Evolutionary conservation across 1,140 invertebrate genomes (phyloP), one percentile per base, ranked within the genome.

Genomic region (Atta colombica): DNA sequence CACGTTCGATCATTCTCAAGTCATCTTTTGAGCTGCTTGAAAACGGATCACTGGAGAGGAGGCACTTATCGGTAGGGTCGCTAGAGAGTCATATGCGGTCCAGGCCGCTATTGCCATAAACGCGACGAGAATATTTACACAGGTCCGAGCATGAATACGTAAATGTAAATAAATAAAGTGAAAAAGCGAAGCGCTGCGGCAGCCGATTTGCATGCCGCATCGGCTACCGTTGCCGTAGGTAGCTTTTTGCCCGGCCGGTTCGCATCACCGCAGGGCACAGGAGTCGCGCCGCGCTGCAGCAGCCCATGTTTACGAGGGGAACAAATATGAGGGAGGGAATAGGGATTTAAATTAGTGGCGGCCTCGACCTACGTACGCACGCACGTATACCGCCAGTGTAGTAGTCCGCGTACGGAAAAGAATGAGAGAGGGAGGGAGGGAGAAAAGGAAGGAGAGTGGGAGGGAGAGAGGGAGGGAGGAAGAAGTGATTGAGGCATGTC

Each of bases 131-230:
- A 65, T 87, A 87, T 87, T 87, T 87, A 84, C 86, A 68, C 72
- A 87, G 86, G 28, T 21, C n/a, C 51, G 35, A 3, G 39, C 80
- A 87, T 87, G 80, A 87, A 87, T 87, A 75, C 60, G 35, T 39
- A 87, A 87, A 87, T 71, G 49, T 65, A 87, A 87, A 72, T 87
- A 87, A 85, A 87, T n/a, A 84, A 75, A 74, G 45, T 65, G 77
- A 74, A 87, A 75, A 84, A 74, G 55, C 45, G 60, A 84, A 58
- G 58, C n/a, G 45, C 21, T 51, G 55, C 35, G n/a, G 78, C 58
- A 12, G 81, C 31, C 39, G 60, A 87, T 87, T 87, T 87, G 86
- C 86, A 87, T 87, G 68, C 0, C 25, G 25, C 66, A 35, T 60
- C 49, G 68, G 66, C 78, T 87, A 87, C 78, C 86, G 86, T 69